These are phyloP conservation scores for Sussaba pulchella DNA, from an alignment of 2,888 invertebrate species.

Conservation along the genomic window DNA sequence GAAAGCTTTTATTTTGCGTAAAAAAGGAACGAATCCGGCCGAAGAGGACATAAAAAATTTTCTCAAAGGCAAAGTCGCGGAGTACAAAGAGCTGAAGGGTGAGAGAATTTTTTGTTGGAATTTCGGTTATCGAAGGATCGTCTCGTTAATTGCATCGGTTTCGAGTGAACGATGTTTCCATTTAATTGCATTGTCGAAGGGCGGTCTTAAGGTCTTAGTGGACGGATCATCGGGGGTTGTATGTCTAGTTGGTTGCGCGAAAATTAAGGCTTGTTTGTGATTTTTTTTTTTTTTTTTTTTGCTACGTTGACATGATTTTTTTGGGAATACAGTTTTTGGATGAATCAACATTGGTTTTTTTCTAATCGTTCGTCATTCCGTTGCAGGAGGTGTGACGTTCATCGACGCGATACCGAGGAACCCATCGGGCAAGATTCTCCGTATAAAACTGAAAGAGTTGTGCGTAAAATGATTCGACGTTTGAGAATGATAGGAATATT, in stretches of 20 bases:
- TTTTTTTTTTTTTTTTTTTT: too few relatives aligned
- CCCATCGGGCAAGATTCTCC: constrained; percentile 66
- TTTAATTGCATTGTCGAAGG: too few relatives aligned
- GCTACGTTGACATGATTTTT: too few relatives aligned
- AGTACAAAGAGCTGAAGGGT: constrained; percentile 89
- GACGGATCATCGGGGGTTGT: too few relatives aligned
- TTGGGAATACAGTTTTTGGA: too few relatives aligned
- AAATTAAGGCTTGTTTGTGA: too few relatives aligned
- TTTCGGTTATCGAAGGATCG: background rate
- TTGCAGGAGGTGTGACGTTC: constrained; percentile 76
- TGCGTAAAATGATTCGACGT: constrained; percentile 42
- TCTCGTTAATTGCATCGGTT: background rate
- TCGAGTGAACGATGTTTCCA: too few relatives aligned
- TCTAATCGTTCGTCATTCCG: too few relatives aligned
- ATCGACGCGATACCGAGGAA: constrained; percentile 67
- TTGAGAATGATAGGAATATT: background rate
- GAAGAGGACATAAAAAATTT: constrained; percentile 87
- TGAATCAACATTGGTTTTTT: too few relatives aligned
- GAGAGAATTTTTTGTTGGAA: background rate
- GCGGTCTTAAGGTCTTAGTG: too few relatives aligned
- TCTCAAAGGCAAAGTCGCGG: constrained; percentile 89
- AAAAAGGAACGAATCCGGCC: constrained; percentile 83
- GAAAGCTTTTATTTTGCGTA: constrained; percentile 89
- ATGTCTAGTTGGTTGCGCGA: too few relatives aligned
- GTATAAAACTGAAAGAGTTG: constrained; percentile 68